A percentile compares a stretch with the other conserved stretches of the same genome.
These are phyloP conservation scores for Daktulosphaira vitifoliae DNA, from an alignment of 1,140 invertebrate genomes.

Conservation along the genomic window DNA sequence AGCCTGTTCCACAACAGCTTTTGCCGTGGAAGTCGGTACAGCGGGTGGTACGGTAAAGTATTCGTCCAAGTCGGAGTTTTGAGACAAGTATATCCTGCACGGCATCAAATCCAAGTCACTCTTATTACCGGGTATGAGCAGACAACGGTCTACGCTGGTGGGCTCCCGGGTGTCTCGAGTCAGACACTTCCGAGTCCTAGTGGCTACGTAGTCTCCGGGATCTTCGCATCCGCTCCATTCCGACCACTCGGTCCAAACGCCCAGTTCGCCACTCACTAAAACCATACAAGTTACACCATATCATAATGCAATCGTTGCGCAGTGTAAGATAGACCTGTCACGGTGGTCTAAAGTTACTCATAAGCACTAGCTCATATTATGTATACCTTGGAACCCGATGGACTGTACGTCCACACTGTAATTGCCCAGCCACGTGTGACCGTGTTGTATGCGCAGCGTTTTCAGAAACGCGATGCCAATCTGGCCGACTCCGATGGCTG, in stretches of 20 bases:
- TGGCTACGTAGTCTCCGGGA: constrained; percentile 33
- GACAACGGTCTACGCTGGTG: constrained; percentile 37
- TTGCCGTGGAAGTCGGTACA: background rate
- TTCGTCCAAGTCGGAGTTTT: constrained; percentile 21
- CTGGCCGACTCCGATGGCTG: constrained; percentile 38
- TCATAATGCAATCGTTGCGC: no score
- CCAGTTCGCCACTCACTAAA: constrained; percentile 37
- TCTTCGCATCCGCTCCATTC: constrained; percentile 38
- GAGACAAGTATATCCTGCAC: constrained; percentile 22
- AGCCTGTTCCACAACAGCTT: constrained; percentile 10
- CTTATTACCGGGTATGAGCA: constrained; percentile 35
- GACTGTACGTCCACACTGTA: constrained; percentile 43
- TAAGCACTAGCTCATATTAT: background rate
- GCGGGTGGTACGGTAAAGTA: constrained; percentile 13
- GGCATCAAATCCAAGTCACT: constrained; percentile 36
- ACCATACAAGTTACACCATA: constrained; percentile 6
- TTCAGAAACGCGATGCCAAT: constrained; percentile 43
- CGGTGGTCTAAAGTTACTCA: no score
- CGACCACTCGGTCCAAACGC: constrained; percentile 39
- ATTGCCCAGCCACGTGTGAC: constrained; percentile 42
- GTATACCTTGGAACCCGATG: constrained; percentile 41
- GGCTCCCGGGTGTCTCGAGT: constrained; percentile 36
- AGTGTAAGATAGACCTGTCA: no score
- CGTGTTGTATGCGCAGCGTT: constrained; percentile 42
- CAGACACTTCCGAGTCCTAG: constrained; percentile 38